Percentiles rank a stretch among this genome's conserved stretches.
These are phyloP conservation scores for Synanthedon tipuliformis DNA, from an alignment of 2,888 invertebrate genomes.

Conservation along the genomic window DNA sequence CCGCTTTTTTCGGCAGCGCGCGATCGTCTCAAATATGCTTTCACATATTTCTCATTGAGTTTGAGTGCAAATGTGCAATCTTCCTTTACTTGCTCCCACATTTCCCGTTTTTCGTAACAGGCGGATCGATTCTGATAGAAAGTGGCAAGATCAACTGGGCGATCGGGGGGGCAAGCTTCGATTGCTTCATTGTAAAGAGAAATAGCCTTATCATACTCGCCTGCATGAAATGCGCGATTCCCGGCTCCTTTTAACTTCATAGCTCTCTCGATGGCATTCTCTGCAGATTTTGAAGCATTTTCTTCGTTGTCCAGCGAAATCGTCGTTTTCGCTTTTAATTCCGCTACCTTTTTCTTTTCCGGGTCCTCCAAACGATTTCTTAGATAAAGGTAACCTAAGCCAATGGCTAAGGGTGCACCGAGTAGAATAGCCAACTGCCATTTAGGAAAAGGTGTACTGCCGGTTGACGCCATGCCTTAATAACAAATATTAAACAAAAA, in stretches of 20 bases:
- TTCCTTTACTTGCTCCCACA: slow-evolving; percentile 84
- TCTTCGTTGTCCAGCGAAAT: slow-evolving; percentile 74
- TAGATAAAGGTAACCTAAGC: slow-evolving; percentile 83
- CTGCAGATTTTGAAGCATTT: slow-evolving; percentile 44
- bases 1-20: slow-evolving; percentile 85
- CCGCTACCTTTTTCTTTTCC: slow-evolving; percentile 65
- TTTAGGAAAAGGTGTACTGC: slow-evolving; percentile 76
- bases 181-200: slow-evolving; percentile 92
- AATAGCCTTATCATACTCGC: slow-evolving; percentile 93
- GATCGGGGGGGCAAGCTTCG: slow-evolving; percentile 83
- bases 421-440: slow-evolving; percentile 89
- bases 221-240: slow-evolving; percentile 85
- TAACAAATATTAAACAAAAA: too few relatives aligned
- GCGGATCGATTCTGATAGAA: slow-evolving; percentile 97
- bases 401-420: slow-evolving; percentile 85
- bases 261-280: slow-evolving; percentile 78
- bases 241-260: slow-evolving; percentile 88
- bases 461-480: slow-evolving; percentile 56
- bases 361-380: slow-evolving; percentile 68
- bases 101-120: slow-evolving; percentile 90
- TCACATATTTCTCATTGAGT: slow-evolving; percentile 86
- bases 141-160: slow-evolving; percentile 82
- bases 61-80: slow-evolving; percentile 90
- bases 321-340: slow-evolving; percentile 64
- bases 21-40: slow-evolving; percentile 87